Percentiles rank a stretch among this genome's conserved stretches.
Conservation (phyloP, 92 coral and sea anemone genomes). For the Galaxea fascicularis region DNA sequence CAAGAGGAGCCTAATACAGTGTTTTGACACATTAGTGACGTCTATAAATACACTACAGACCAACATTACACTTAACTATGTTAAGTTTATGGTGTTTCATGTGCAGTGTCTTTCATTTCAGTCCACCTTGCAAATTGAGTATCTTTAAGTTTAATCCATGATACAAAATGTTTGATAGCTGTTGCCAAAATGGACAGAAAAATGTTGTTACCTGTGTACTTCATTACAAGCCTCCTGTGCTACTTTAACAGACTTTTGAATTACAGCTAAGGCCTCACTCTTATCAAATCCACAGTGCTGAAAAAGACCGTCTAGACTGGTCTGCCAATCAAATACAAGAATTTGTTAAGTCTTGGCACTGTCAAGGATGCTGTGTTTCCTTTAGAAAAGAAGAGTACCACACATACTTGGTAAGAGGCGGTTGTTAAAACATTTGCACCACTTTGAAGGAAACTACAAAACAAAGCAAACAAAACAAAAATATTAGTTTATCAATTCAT, state of each 20-base stretch:
- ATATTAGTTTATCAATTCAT: too few species aligned
- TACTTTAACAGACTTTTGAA: conserved; percentile 69
- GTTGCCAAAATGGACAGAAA: neutral
- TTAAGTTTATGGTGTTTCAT: too few species aligned
- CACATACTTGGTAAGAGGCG: conserved; percentile 83
- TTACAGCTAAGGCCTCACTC: conserved; percentile 70
- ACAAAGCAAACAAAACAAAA: neutral
- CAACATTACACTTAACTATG: too few species aligned
- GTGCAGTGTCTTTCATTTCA: too few species aligned
- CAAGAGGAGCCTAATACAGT: too few species aligned
- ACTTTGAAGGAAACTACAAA: conserved; percentile 76
- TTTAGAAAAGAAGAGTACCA: too few species aligned
- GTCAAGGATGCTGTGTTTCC: too few species aligned
- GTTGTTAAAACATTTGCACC: conserved; percentile 88
- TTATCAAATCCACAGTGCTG: conserved; percentile 67
- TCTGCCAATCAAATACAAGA: conserved; percentile 50
- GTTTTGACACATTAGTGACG: too few species aligned
- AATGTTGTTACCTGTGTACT: conserved; percentile 44
- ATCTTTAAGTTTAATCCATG: too few species aligned
- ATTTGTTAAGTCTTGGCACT: neutral
- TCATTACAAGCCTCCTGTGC: conserved; percentile 81
- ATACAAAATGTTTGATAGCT: neutral
- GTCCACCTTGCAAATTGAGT: too few species aligned
- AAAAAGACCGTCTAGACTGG: conserved; percentile 77
- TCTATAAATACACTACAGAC: too few species aligned